Evolutionary conservation across 1,140 invertebrate genomes (phyloP).

Genomic region (Achroia grisella): DNA sequence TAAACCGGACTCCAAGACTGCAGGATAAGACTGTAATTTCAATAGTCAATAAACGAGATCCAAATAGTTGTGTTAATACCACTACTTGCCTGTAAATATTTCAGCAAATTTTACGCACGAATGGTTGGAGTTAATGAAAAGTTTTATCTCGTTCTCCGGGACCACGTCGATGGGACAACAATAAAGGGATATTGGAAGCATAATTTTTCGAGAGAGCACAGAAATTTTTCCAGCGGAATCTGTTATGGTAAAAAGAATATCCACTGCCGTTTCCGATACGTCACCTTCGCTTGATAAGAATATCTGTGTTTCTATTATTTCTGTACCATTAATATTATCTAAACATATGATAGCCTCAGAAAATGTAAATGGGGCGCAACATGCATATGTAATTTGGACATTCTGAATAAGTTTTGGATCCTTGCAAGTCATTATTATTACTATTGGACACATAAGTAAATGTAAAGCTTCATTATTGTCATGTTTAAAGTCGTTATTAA

Average conservation of each 20-base stretch:
- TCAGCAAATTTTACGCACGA: slow-evolving; percentile 28
- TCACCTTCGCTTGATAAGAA: slow-evolving; percentile 30
- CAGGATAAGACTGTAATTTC: too few species aligned
- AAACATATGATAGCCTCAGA: slow-evolving; percentile 45
- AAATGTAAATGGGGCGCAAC: slow-evolving; percentile 34
- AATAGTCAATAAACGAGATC: too few species aligned
- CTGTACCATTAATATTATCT: slow-evolving; percentile 49
- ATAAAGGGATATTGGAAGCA: slow-evolving; percentile 47
- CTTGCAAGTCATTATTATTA: slow-evolving; percentile 42
- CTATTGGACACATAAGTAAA: slow-evolving; percentile 43
- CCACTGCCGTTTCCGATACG: slow-evolving; percentile 34
- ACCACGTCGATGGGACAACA: slow-evolving; percentile 21
- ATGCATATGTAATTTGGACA: slow-evolving; percentile 51
- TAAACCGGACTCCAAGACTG: too few species aligned
- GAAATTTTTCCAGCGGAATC: slow-evolving; percentile 41
- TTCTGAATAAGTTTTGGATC: slow-evolving; percentile 45
- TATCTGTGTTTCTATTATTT: slow-evolving; percentile 54
- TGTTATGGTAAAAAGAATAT: slow-evolving; percentile 43
- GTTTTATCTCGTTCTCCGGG: slow-evolving; percentile 24
- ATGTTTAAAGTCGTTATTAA: slow-evolving; percentile 22
- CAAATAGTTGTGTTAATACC: too few species aligned
- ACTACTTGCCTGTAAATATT: slow-evolving; percentile 48
- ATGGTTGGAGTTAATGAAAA: slow-evolving; percentile 33
- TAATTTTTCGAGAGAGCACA: slow-evolving; percentile 26
- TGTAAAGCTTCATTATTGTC: slow-evolving; percentile 23